A percentile compares a stretch with the other conserved stretches of the same genome.
Evolutionary conservation across 1,140 invertebrate genomes (phyloP).

Genomic region (Heliconius melpomene): DNA sequence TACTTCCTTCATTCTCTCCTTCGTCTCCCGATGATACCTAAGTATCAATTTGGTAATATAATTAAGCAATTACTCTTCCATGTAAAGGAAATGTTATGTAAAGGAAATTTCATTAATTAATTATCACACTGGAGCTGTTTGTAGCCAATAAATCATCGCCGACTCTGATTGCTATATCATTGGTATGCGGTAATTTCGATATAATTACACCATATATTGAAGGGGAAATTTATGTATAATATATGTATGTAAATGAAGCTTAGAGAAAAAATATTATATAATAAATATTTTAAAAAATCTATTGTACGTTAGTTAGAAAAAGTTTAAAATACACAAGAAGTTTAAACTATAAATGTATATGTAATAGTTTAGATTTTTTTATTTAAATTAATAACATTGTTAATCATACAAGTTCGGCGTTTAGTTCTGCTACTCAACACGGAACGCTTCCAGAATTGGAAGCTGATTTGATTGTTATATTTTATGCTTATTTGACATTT

Average conservation of each 20-base stretch:
- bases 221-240: neutral
- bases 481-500: too few species aligned
- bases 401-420: too few species aligned
- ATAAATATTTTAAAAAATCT: too few species aligned
- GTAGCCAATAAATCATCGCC: conserved; percentile 32
- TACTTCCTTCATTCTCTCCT: neutral
- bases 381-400: too few species aligned
- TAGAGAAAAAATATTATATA: neutral
- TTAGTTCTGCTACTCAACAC: too few species aligned
- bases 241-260: neutral
- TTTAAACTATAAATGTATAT: too few species aligned
- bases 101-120: conserved; percentile 31
- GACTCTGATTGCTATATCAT: conserved; percentile 30
- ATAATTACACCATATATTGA: conserved; percentile 13
- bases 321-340: too few species aligned
- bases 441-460: too few species aligned
- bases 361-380: too few species aligned
- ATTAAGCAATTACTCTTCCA: neutral
- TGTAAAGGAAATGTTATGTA: conserved; percentile 15
- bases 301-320: too few species aligned
- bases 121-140: conserved; percentile 28
- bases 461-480: too few species aligned
- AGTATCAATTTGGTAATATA: neutral
- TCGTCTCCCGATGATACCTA: neutral
- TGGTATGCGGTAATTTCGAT: conserved; percentile 35